Conservation (phyloP, 2,797 vertebrate species). For the Eospalax fontanierii region DNA sequence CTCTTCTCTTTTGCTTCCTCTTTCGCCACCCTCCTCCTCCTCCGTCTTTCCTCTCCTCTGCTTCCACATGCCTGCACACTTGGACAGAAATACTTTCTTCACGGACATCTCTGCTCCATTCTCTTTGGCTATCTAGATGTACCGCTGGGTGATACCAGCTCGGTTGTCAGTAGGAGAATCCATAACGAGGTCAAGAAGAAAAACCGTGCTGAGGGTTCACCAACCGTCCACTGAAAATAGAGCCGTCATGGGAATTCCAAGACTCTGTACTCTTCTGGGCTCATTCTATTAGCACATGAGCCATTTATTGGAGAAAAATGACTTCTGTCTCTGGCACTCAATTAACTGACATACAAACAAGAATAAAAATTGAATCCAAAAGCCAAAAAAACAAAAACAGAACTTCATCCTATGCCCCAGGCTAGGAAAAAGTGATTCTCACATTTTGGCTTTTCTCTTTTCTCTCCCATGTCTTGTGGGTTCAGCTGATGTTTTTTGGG, state of each 20-base stretch:
- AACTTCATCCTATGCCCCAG: slow-evolving; percentile 23
- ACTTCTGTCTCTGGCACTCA: neutral
- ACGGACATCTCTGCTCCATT: neutral
- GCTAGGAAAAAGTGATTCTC: slow-evolving; percentile 40
- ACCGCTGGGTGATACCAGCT: neutral
- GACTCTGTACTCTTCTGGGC: slow-evolving; percentile 18
- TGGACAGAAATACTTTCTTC: neutral
- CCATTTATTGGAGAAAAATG: slow-evolving; percentile 56
- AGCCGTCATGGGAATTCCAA: slow-evolving; percentile 49
- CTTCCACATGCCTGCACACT: neutral
- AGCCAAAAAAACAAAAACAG: slow-evolving; percentile 56
- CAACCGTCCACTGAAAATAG: neutral
- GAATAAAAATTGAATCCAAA: slow-evolving; percentile 46
- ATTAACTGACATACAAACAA: slow-evolving; percentile 40
- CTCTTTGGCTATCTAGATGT: neutral
- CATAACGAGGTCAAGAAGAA: slow-evolving; percentile 59
- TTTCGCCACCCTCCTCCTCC: neutral
- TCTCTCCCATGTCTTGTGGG: neutral
- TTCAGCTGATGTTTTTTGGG: slow-evolving; percentile 37
- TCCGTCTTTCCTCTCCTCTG: neutral
- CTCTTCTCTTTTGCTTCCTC: neutral
- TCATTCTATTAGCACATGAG: slow-evolving; percentile 15
- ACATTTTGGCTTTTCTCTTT: neutral
- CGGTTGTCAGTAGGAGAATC: slow-evolving; percentile 1
- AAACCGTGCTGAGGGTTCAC: slow-evolving; percentile 5